These are phyloP conservation scores for Spodoptera frugiperda DNA, from an alignment of 1,140 invertebrate species.

Conservation along the genomic window DNA sequence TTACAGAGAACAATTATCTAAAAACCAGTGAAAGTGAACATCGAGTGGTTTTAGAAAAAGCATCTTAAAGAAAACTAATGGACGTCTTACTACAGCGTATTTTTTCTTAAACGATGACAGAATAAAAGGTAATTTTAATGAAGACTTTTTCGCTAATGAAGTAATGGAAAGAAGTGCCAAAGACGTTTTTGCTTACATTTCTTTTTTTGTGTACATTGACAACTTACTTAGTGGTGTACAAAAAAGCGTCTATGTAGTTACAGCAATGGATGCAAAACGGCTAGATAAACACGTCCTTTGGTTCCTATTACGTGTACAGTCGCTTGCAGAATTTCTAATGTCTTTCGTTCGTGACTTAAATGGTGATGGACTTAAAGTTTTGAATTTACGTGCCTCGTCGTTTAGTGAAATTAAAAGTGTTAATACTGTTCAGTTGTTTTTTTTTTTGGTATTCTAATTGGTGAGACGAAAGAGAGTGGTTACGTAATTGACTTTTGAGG, in stretches of 20 bases:
- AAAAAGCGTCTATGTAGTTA: background rate
- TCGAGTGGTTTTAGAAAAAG: slow-evolving; percentile 46
- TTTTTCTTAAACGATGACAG: background rate
- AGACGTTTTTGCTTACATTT: background rate
- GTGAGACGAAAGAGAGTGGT: slow-evolving; percentile 15
- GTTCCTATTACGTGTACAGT: slow-evolving; percentile 10
- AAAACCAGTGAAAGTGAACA: slow-evolving; percentile 52
- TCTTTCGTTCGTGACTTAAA: slow-evolving; percentile 19
- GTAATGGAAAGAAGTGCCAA: background rate
- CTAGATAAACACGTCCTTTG: background rate
- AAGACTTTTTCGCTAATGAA: slow-evolving; percentile 2
- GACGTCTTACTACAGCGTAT: background rate
- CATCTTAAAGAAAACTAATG: slow-evolving; percentile 44
- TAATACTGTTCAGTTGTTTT: slow-evolving; percentile 32
- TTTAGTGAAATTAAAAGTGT: slow-evolving; percentile 53
- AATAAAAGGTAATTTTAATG: background rate
- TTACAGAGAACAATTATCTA: slow-evolving; percentile 52
- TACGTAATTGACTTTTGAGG: slow-evolving; percentile 9
- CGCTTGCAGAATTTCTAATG: slow-evolving; percentile 19
- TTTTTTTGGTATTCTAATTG: slow-evolving; percentile 14
- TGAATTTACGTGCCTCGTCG: slow-evolving; percentile 34
- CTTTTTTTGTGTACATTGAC: background rate
- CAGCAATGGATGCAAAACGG: slow-evolving; percentile 5
- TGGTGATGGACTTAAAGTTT: slow-evolving; percentile 16
- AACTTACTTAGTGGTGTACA: background rate